A percentile compares a stretch with the other conserved stretches of the same genome.
Evolutionary conservation across 2,113 vertebrate species (phyloP).

Genomic region (Uria lomvia): DNA sequence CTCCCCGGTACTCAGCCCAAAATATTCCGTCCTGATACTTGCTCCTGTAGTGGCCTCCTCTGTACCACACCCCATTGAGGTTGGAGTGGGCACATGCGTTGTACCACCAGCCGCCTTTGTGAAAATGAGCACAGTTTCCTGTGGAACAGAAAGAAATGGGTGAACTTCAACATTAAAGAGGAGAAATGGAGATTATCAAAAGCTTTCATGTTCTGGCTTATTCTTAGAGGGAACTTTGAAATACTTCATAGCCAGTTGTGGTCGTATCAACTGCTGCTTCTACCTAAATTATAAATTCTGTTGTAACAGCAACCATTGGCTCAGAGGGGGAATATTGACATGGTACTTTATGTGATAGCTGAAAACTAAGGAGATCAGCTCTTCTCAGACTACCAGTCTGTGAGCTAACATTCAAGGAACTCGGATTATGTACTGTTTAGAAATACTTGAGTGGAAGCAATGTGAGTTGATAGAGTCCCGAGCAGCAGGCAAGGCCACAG

Average conservation of each 20-base stretch:
- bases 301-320: neutral
- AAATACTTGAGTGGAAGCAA: neutral
- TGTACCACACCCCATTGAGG: slow-evolving; percentile 96
- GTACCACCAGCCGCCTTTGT: slow-evolving; percentile 99
- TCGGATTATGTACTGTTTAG: neutral
- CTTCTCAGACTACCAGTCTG: neutral
- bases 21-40: slow-evolving; percentile 97
- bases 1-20: slow-evolving; percentile 96
- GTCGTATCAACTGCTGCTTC: neutral
- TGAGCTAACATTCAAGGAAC: slow-evolving; percentile 6
- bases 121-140: slow-evolving; percentile 99
- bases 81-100: slow-evolving; percentile 97
- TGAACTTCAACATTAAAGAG: neutral
- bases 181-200: neutral
- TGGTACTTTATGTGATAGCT: neutral
- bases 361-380: neutral
- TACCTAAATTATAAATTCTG: neutral
- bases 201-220: fast-evolving
- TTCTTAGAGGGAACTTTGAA: neutral
- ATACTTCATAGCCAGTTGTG: neutral
- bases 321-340: neutral
- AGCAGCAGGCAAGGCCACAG: neutral
- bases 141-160: neutral
- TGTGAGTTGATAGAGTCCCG: neutral
- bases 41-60: slow-evolving; percentile 95